These are phyloP conservation scores for Archips crataeganus DNA, from an alignment of 2,888 invertebrate species.

Conservation along the genomic window DNA sequence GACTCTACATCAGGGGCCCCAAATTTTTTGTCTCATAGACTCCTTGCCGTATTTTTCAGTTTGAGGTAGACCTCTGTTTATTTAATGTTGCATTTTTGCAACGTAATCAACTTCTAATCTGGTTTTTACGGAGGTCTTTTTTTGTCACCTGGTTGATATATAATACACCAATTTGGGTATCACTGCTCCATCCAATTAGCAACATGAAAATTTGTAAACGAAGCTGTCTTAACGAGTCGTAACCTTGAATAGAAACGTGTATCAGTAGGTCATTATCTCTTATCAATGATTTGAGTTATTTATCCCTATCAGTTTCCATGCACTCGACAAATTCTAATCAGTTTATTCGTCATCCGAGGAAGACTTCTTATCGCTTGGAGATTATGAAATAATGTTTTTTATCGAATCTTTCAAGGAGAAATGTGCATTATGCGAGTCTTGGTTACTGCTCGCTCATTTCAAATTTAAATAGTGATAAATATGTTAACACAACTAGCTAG, in stretches of 20 bases:
- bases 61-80: no score
- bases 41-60: no score
- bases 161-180: no score
- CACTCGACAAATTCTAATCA: slow-evolving; percentile 11
- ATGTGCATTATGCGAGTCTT: not conserved
- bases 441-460: no score
- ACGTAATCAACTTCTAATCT: no score
- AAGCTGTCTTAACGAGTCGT: not conserved
- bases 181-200: not conserved
- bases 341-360: slow-evolving; percentile 10
- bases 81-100: no score
- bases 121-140: no score
- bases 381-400: slow-evolving; percentile 5
- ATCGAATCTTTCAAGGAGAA: not conserved
- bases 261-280: not conserved
- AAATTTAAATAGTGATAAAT: no score
- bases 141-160: no score
- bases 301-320: slow-evolving; percentile 22
- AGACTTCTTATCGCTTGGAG: not conserved
- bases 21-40: no score
- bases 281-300: slow-evolving; percentile 6
- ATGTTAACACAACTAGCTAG: no score
- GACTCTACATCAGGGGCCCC: no score
- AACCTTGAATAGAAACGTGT: not conserved
- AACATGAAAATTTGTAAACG: not conserved